Evolutionary conservation across 2,888 invertebrate genomes (phyloP).

Genomic region (Ashinkailepas kermadecensis): DNA sequence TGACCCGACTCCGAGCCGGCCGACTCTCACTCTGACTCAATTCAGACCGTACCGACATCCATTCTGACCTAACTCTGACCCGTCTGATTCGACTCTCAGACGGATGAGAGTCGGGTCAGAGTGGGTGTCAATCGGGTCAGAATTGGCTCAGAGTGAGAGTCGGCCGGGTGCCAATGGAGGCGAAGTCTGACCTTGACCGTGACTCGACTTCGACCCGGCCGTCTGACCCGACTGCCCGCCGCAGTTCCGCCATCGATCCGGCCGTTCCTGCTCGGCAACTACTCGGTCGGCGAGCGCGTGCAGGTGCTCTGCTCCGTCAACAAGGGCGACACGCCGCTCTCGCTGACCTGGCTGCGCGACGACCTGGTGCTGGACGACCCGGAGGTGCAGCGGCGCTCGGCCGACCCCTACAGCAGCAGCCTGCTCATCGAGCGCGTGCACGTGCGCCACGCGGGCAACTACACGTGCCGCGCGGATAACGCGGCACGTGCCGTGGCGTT

Average conservation of each 20-base stretch:
- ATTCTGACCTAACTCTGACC: no score
- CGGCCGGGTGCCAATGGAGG: no score
- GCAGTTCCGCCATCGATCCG: slow-evolving; percentile 44
- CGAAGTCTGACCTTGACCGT: no score
- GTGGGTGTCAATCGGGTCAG: no score
- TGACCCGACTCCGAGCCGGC: no score
- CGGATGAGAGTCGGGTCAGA: no score
- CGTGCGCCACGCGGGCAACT: slow-evolving; percentile 38
- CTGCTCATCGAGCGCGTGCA: slow-evolving; percentile 37
- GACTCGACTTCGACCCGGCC: no score
- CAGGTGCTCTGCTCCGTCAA: slow-evolving; percentile 43
- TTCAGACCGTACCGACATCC: no score
- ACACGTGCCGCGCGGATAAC: slow-evolving; percentile 39
- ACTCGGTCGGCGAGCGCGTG: slow-evolving; percentile 42
- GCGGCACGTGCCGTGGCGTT: slow-evolving; percentile 37
- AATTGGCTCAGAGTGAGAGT: no score
- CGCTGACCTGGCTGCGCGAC: slow-evolving; percentile 43
- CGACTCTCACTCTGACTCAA: no score
- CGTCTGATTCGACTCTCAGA: no score
- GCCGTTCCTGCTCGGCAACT: slow-evolving; percentile 40
- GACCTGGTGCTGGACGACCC: slow-evolving; percentile 39
- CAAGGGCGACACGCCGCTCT: slow-evolving; percentile 44
- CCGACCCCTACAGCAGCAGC: slow-evolving; percentile 38
- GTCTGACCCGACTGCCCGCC: slow-evolving; percentile 22
- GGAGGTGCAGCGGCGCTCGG: slow-evolving; percentile 30